Base-by-base conservation (phyloP, 2,797 vertebrate species). In the Tokudaia muenninki region DNA sequence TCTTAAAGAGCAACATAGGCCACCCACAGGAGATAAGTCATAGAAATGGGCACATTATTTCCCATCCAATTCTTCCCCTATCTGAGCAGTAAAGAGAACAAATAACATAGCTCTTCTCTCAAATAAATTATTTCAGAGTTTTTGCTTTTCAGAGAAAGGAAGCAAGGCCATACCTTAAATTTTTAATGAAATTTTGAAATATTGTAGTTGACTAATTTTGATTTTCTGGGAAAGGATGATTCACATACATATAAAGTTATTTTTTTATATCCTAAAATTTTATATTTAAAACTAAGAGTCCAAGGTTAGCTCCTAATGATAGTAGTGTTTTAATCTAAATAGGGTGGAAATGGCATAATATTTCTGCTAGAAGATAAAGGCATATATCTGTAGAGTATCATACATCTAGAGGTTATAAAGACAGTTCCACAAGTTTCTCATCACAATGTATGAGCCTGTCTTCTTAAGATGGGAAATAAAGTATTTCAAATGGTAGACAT, bases 371-470 rank as follows among this genome's bases (percentile, higher is more conserved):
- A 81, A 75, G 87, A 92, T 26, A 44, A 96, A 94, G n/a, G 65
- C 65, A 63, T n/a, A 31, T 77, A 52, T n/a, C 47, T 81, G 29
- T 55, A 91, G 61, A 80, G 67, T 37, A 95, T 59, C 50, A 65
- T n/a, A 83, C 24, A 57, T 21, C 16, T 74, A 19, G 29, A 55
- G 75, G 70, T 81, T 37, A 63, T 77, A 74, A 67, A 95, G 59
- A 70, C 50, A 94, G 65, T 57, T 94, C 92, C 87, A 81, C 84
- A 90, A 92, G 65, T 24, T 84, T 94, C 74, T 92, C 90, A 57
- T 47, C 63, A 52, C 19, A 96, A 87, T 75, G 55, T 82, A 59
- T 89, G 78, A 83, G 50, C 37, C 9, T 37, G 37, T 87, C 75
- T 91, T 91, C 82, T 91, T 41, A 87, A 96, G 44, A 81, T 6